Base-by-base conservation (phyloP, 1,140 invertebrate genomes). In the Diplogasteroides magnus region DNA sequence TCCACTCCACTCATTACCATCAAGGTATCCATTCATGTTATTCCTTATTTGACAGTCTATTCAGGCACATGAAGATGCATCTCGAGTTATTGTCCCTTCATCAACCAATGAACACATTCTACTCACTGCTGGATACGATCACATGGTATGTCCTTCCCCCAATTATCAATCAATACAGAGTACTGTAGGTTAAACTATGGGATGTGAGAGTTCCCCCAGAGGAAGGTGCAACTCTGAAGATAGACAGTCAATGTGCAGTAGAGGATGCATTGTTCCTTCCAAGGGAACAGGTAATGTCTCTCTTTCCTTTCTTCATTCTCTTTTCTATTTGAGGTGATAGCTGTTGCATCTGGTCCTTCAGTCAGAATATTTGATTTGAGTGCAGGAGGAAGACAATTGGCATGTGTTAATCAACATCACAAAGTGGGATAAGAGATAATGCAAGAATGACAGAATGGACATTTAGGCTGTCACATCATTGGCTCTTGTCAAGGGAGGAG, bases 261-360 rank as follows among this genome's bases (percentile, higher is more conserved):
- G 94, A 98, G 85, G 90, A 90, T 75, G 85, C 96, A 64, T 79
- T 97, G 2, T 92, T 94, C 80, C 87, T 94, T 77, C 92, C 93
- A 15, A 89, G 89, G 61, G 93, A 93, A 27, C 91, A 91, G 60
- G 87, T 97, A 74, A 91, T 97, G n/a, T n/a, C n/a, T n/a, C n/a
- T n/a, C n/a, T n/a, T n/a, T n/a, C n/a, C n/a, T n/a, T n/a, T n/a
- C n/a, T n/a, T n/a, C n/a, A n/a, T n/a, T n/a, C n/a, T n/a, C n/a
- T n/a, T n/a, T n/a, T n/a, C n/a, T n/a, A n/a, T n/a, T n/a, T n/a
- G n/a, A n/a, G n/a, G n/a, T n/a, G n/a, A n/a, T n/a, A 79, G 85
- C 95, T 23, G 92, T 91, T 77, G 92, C 92, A 75, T 89, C 94
- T 79, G 93, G 92, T 48, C 37, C 19, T 6, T 48, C 6, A 48